Percentiles rank a stretch among this genome's conserved stretches.
Evolutionary conservation across 2,888 invertebrate genomes (phyloP).

Genomic region (Trypoxylon attenuatum): DNA sequence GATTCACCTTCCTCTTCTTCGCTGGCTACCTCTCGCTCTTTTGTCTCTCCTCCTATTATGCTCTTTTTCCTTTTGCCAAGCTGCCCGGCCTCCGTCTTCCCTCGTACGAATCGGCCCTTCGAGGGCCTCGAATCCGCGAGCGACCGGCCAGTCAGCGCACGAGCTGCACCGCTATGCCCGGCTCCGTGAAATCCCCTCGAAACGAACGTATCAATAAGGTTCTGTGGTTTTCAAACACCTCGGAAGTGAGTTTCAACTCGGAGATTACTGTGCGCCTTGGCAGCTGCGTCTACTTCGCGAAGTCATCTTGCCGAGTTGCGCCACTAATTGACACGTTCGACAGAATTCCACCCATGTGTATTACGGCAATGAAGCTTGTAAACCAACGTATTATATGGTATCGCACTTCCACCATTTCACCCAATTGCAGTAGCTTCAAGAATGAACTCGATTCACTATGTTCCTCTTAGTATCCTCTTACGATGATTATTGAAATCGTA

Average conservation of each 20-base stretch:
- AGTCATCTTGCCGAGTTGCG: too few relatives aligned
- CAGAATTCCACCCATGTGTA: too few relatives aligned
- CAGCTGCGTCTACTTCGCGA: too few relatives aligned
- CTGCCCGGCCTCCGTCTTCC: not conserved
- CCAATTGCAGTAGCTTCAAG: too few relatives aligned
- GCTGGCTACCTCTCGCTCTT: slow-evolving; percentile 16
- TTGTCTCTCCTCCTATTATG: slow-evolving; percentile 9
- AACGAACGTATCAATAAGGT: slow-evolving; percentile 24
- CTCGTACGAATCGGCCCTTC: too few relatives aligned
- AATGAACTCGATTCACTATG: too few relatives aligned
- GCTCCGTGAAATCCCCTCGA: slow-evolving; percentile 8
- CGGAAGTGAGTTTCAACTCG: not conserved
- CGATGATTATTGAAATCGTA: too few relatives aligned
- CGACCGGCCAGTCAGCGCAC: too few relatives aligned
- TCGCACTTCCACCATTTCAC: not conserved
- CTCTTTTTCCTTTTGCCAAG: slow-evolving; percentile 3
- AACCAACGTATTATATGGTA: not conserved
- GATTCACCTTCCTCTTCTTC: slow-evolving; percentile 11
- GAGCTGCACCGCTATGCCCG: slow-evolving; percentile 1
- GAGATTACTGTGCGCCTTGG: too few relatives aligned
- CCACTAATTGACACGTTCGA: not conserved
- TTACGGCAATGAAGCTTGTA: not conserved
- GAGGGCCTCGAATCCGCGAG: too few relatives aligned
- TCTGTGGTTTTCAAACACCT: not conserved
- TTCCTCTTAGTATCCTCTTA: too few relatives aligned